These are phyloP conservation scores for Tolmerus cingulatus DNA, from an alignment of 2,888 invertebrate genomes.

Conservation along the genomic window DNA sequence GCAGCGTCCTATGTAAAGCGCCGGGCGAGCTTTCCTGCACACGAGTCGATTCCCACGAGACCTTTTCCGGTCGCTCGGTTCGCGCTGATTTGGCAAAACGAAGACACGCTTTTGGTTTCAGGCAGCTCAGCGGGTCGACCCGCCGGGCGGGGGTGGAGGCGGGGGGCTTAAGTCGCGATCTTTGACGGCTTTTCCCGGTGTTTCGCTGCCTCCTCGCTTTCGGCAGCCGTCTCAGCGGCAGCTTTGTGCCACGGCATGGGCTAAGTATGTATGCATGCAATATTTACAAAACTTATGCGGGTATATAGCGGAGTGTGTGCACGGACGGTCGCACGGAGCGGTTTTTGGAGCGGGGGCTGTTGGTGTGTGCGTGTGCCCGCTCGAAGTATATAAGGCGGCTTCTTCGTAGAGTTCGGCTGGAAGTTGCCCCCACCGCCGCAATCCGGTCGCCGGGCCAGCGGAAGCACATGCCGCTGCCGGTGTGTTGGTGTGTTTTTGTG, in stretches of 20 bases:
- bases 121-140: neutral
- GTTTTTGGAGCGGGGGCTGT: neutral
- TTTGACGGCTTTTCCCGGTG: neutral
- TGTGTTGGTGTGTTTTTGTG: constrained; percentile 10
- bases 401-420: neutral
- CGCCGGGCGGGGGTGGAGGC: neutral
- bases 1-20: neutral
- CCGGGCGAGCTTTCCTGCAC: neutral
- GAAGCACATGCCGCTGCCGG: neutral
- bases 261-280: neutral
- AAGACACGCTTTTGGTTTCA: neutral
- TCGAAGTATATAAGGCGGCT: neutral
- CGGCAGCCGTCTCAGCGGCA: neutral
- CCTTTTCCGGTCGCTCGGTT: neutral
- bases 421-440: neutral
- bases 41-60: neutral
- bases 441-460: neutral
- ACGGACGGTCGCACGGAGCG: neutral
- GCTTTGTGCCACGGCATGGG: neutral
- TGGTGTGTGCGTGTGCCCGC: neutral
- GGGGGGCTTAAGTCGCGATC: neutral
- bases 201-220: neutral
- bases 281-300: neutral
- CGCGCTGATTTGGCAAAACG: neutral
- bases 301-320: neutral